Evolutionary conservation across 2,113 vertebrate genomes (phyloP), one percentile per base, ranked within the genome.

Genomic region (Conger conger): DNA sequence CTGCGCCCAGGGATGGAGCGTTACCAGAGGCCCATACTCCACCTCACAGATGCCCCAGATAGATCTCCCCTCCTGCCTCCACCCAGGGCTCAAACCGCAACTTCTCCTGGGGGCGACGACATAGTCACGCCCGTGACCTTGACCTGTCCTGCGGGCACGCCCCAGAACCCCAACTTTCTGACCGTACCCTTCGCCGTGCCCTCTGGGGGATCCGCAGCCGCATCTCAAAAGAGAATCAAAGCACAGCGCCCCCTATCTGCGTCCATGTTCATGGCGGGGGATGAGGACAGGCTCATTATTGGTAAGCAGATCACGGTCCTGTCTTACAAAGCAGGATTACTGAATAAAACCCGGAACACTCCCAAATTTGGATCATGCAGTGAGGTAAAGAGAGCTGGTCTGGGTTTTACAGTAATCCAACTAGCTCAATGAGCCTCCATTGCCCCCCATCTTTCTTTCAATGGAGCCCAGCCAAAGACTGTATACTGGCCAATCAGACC

Each of bases 181-280:
- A 89, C 92, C 4, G 82, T 93, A 80, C 91, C 91, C 13, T 92
- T 96, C 63, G 86, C 93, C 50, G 81, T 89, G 63, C 87, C 86
- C 1, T 86, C 83, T 68, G 88, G 79, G 27, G 92, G 91, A 23
- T 90, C 93, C 80, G 91, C 92, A 57, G 92, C 91, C 0, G 93
- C 93, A n/a, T 93, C 94, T 81, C 90, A 94, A 37, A 89, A 93
- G 87, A 94, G 93, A 83, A 90, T 91, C 63, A 96, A 96, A 87
- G 93, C 94, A 1, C 91, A 95, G 85, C 91, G 93, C n/a, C 92
- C 92, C 63, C 91, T 92, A 87, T 91, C 88, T 0, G 93, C 94
- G 18, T 95, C 94, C 85, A 96, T 95, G 94, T 97, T 97, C 85
- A 96, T 97, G 91, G 91, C 92, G 0, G 95, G 95, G 42, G 92